Base-by-base conservation (phyloP, 2,113 vertebrate genomes). In the Romanogobio albipinnatus region DNA sequence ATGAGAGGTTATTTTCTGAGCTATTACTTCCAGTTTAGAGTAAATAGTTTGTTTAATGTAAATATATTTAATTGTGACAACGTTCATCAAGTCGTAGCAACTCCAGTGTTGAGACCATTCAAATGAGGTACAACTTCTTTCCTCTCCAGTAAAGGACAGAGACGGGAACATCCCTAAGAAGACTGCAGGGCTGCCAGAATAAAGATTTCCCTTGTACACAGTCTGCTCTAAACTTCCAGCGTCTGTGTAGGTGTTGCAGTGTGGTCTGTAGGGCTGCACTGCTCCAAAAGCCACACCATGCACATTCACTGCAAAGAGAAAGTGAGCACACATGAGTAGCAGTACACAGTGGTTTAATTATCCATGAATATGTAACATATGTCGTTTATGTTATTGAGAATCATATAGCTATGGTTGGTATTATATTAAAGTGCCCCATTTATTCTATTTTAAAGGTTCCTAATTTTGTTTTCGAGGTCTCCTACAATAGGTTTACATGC, bases 51-150 rank as follows among this genome's bases (percentile, higher is more conserved):
- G 26, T 85, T 77, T 82, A 87, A 61, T 86, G 59, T 64, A 62
- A 51, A 88, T 87, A 88, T 79, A 78, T 88, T 76, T 84, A 39
- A 76, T 51, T 83, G 76, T 82, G 62, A 51, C 71, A 61, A 51
- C 85, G 53, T 76, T 83, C 82, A 83, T 81, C 59, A 80, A 85
- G 70, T 82, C 88, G 53, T 61, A 82, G 86, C 33, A 90, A 91
- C 88, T 94, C 92, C 95, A 95, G 95, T 95, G 94, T 94, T 89
- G 90, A 92, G 94, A 95, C 95, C 86, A 75, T 76, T 85, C 51
- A 68, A 83, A 49, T 83, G 76, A 88, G 84, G 87, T 86, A 88
- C 80, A 83, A 66, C 24, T 80, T 85, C 36, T 66, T 45, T 59
- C 36, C 61, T 76, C 82, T 71, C 53, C 84, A 39, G 13, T 73